These are phyloP conservation scores for Drosophila nr. medialis DNA, from an alignment of 2,888 invertebrate species.

Conservation along the genomic window DNA sequence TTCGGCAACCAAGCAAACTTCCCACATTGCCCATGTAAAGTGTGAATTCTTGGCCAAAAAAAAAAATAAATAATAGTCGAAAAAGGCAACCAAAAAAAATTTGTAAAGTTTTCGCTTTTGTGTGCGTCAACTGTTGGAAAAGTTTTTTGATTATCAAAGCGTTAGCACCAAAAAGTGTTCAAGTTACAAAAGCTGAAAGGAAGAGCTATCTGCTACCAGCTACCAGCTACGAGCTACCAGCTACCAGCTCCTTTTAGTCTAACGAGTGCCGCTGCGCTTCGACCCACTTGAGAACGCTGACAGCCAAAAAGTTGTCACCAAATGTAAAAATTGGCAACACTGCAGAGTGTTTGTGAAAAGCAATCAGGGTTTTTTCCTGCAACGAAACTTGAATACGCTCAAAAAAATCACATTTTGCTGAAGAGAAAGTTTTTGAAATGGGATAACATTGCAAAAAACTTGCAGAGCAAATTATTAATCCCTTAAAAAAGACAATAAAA, in stretches of 20 bases:
- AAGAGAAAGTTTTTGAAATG: neutral
- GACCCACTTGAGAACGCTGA: conserved; percentile 60
- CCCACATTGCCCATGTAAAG: conserved; percentile 50
- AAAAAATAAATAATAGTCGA: conserved; percentile 10
- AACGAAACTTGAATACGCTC: conserved; percentile 46
- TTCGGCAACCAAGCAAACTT: conserved; percentile 49
- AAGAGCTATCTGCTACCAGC: conserved; percentile 42
- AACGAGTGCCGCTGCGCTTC: conserved; percentile 53
- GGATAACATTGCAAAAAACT: neutral
- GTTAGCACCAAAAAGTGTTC: conserved; percentile 77
- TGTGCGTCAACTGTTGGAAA: conserved; percentile 73
- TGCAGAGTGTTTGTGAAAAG: conserved; percentile 55
- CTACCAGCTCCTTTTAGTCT: conserved; percentile 64
- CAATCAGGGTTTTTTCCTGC: neutral
- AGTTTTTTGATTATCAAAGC: conserved; percentile 80
- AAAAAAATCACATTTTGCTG: neutral
- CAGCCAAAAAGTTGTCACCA: conserved; percentile 68
- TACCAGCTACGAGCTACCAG: conserved; percentile 28
- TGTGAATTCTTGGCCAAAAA: conserved; percentile 64
- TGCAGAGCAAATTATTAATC: neutral
- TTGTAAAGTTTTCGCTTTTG: conserved; percentile 74
- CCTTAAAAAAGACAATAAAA: neutral
- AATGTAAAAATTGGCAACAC: conserved; percentile 66
- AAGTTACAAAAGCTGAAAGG: conserved; percentile 51
- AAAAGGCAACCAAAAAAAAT: conserved; percentile 33